A percentile compares a stretch with the other conserved stretches of the same genome.
These are phyloP conservation scores for Drosophila murphyi DNA, from an alignment of 1,140 invertebrate species.

Conservation along the genomic window DNA sequence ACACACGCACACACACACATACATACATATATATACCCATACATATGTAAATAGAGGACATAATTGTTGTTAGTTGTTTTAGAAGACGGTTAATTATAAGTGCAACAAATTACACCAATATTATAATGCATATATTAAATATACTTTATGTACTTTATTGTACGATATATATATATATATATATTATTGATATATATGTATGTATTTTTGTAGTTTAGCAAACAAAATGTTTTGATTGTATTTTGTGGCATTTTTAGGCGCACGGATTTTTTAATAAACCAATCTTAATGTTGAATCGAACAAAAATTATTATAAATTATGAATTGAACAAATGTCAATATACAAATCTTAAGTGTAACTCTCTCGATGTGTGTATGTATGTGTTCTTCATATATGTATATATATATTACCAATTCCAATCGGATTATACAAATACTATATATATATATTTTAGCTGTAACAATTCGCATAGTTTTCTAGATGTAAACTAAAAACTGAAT, in stretches of 20 bases:
- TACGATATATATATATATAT: slow-evolving; percentile 45
- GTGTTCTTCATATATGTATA: slow-evolving; percentile 47
- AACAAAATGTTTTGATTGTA: slow-evolving; percentile 79
- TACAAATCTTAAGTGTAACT: slow-evolving; percentile 57
- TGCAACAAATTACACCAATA: slow-evolving; percentile 53
- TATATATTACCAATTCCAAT: slow-evolving; percentile 45
- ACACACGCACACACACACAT: slow-evolving; percentile 27
- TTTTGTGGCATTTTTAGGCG: slow-evolving; percentile 77
- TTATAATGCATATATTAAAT: slow-evolving; percentile 15
- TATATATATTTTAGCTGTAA: slow-evolving; percentile 45
- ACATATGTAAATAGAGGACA: slow-evolving; percentile 27
- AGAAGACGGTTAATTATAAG: slow-evolving; percentile 45
- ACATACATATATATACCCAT: slow-evolving; percentile 20
- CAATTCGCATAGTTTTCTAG: slow-evolving; percentile 44
- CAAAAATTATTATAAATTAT: slow-evolving; percentile 26
- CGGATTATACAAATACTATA: slow-evolving; percentile 37
- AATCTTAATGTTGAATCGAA: slow-evolving; percentile 64
- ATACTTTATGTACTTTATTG: slow-evolving; percentile 55
- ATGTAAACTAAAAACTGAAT: slow-evolving; percentile 23
- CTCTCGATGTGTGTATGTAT: slow-evolving; percentile 51
- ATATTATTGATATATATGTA: slow-evolving; percentile 29
- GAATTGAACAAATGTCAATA: slow-evolving; percentile 57
- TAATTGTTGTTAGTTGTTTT: slow-evolving; percentile 72
- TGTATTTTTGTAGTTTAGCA: slow-evolving; percentile 75
- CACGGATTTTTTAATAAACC: slow-evolving; percentile 61